A percentile compares a stretch with the other conserved stretches of the same genome.
phyloP scores from a whole-genome alignment of 1,140 invertebrate genomes.

The Polyergus mexicanus region DNA sequence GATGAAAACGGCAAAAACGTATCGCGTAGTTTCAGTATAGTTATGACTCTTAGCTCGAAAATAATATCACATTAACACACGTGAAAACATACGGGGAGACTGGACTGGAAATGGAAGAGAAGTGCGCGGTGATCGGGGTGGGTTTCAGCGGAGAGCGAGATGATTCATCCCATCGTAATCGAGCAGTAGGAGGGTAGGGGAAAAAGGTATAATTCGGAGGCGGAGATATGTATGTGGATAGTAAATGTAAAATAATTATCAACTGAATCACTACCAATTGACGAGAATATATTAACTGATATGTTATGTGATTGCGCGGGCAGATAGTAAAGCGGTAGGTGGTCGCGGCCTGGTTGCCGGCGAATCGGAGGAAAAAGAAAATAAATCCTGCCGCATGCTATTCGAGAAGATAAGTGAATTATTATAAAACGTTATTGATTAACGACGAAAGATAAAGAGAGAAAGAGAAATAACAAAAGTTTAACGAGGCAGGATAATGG shows the following conservation, averaged over 20 bases:
- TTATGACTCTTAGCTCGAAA: slow-evolving; percentile 69
- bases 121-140: neutral
- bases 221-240: slow-evolving; percentile 57
- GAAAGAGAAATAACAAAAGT: slow-evolving; percentile 41
- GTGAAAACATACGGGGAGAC: slow-evolving; percentile 27
- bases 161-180: slow-evolving; percentile 8
- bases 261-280: slow-evolving; percentile 78
- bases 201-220: slow-evolving; percentile 30
- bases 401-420: slow-evolving; percentile 71
- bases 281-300: slow-evolving; percentile 74
- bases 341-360: slow-evolving; percentile 28
- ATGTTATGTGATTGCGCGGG: slow-evolving; percentile 77
- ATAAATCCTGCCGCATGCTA: slow-evolving; percentile 57
- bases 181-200: neutral
- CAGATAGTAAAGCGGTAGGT: slow-evolving; percentile 35
- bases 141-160: neutral
- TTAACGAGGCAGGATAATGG: slow-evolving; percentile 61
- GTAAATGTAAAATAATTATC: slow-evolving; percentile 73
- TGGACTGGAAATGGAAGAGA: neutral
- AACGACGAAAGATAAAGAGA: slow-evolving; percentile 68
- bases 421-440: slow-evolving; percentile 76
- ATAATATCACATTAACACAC: slow-evolving; percentile 57
- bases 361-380: slow-evolving; percentile 2
- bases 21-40: slow-evolving; percentile 80
- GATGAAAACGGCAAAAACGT: slow-evolving; percentile 70